Evolutionary conservation across 2,888 invertebrate species (phyloP), one percentile per base, ranked within the genome.

Genomic region (Acrocyrtus sp.): DNA sequence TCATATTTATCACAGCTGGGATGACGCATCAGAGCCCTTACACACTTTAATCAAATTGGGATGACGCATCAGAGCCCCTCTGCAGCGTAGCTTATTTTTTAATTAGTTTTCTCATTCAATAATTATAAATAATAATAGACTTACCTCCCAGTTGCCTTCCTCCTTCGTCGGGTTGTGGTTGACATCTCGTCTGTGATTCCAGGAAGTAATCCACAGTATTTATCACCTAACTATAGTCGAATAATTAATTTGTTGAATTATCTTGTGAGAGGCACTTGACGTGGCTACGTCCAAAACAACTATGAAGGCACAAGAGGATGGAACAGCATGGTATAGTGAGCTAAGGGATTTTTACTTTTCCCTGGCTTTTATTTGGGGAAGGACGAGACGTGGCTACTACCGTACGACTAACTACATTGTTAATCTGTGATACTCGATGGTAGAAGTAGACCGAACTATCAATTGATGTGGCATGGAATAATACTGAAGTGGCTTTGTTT

Each of bases 221-320:
- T 5, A 17, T n/a, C 5, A n/a, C 45, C 5, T n/a, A 5, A 10
- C 5, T 10, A 17, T n/a, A 45, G 15, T 17, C n/a, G 17, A 10
- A n/a, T 45, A 45, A 17, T 17, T 45, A 17, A 45, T 10, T 12
- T n/a, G 17, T 17, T 5, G 17, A 45, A 45, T 5, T 45, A 17
- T 50, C n/a, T n/a, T n/a, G n/a, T n/a, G n/a, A n/a, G n/a, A n/a
- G n/a, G n/a, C n/a, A n/a, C n/a, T n/a, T n/a, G n/a, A n/a, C n/a
- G n/a, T 50, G 50, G 50, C 24, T 24, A 24, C 50, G 50, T 50
- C 50, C 50, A 21, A 50, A 50, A 50, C 21, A 50, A 50, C 50
- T 50, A 50, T 50, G 50, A 50, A 6, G n/a, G 50, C 4, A 22
- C 10, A 50, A 10, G 8, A 5, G 21, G 50, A 22, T 50, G 50